These are phyloP conservation scores for Chloromyia formosa DNA, from an alignment of 2,888 invertebrate genomes.

Conservation along the genomic window DNA sequence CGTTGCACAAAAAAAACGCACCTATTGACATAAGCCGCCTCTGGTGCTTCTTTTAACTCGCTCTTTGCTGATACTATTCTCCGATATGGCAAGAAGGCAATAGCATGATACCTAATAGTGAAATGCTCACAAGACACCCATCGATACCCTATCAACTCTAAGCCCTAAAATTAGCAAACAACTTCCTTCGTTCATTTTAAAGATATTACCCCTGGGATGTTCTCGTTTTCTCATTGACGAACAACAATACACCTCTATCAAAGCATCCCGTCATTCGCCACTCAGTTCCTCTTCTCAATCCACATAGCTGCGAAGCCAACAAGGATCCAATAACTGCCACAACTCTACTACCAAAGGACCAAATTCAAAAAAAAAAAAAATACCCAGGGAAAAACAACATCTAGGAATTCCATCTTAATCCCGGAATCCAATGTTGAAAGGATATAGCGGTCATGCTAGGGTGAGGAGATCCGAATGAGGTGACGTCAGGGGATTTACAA, in stretches of 20 bases:
- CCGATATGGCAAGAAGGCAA: no score
- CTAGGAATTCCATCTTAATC: slow-evolving; percentile 32
- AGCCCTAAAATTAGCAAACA: slow-evolving; percentile 35
- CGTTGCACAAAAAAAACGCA: no score
- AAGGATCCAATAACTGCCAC: not conserved
- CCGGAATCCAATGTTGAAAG: slow-evolving; percentile 16
- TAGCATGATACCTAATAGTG: no score
- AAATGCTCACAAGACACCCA: no score
- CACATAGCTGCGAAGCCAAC: not conserved
- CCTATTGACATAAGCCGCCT: no score
- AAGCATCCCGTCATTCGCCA: not conserved
- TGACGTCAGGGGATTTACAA: not conserved
- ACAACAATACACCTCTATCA: slow-evolving; percentile 19
- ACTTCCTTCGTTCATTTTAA: slow-evolving; percentile 35
- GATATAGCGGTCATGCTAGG: not conserved
- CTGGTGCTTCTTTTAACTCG: no score
- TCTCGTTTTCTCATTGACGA: slow-evolving; percentile 14
- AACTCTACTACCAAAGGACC: not conserved
- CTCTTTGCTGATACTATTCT: no score
- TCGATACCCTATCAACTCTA: not conserved
- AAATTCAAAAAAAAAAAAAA: not conserved
- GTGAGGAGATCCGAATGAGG: not conserved
- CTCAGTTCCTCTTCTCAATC: not conserved
- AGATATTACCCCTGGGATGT: slow-evolving; percentile 26
- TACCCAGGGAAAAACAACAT: not conserved